phyloP scores from a whole-genome alignment of 1,140 invertebrate species.

The Sitobion miscanthi region DNA sequence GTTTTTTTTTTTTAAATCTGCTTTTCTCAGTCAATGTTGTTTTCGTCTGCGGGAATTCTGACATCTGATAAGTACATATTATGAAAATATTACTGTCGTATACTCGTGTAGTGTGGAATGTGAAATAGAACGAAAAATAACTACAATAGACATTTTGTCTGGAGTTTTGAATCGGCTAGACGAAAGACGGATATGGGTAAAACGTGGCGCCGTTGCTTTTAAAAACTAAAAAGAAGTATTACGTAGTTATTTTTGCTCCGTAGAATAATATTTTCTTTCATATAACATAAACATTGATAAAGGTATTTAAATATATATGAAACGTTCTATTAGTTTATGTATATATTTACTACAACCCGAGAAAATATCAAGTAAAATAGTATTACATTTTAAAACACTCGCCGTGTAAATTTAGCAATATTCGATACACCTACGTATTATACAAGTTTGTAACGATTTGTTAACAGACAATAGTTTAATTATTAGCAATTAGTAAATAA shows the following conservation, averaged over 20 bases:
- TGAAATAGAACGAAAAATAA: background rate
- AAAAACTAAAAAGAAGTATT: background rate
- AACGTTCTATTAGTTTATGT: background rate
- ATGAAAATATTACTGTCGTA: background rate
- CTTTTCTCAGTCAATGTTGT: background rate
- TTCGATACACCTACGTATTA: background rate
- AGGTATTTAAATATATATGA: background rate
- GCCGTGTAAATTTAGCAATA: background rate
- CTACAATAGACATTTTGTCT: background rate
- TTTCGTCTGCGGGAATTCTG: background rate
- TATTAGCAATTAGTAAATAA: background rate
- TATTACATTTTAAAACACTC: background rate
- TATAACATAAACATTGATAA: background rate
- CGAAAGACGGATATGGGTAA: background rate
- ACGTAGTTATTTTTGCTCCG: background rate
- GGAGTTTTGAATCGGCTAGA: background rate
- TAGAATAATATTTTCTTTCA: background rate
- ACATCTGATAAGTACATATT: background rate
- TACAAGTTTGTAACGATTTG: background rate
- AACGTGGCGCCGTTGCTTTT: slow-evolving; percentile 21
- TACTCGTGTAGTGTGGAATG: background rate
- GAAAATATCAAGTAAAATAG: background rate
- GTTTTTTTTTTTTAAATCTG: background rate
- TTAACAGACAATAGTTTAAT: background rate
- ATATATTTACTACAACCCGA: no score